Evolutionary conservation across 2,888 invertebrate species (phyloP).

Genomic region (Drosophila diplacantha): DNA sequence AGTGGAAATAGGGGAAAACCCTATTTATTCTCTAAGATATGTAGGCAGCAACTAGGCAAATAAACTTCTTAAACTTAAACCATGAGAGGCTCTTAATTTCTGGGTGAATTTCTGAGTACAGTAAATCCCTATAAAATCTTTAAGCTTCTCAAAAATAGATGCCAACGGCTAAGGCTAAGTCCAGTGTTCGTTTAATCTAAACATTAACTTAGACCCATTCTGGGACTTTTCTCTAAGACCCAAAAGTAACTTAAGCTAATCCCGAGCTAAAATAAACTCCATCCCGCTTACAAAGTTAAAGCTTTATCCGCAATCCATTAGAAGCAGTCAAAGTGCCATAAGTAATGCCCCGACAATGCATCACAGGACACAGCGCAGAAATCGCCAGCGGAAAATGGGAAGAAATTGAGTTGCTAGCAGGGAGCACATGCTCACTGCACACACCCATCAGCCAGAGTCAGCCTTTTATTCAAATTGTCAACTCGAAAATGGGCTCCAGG

Average conservation of each 20-base stretch:
- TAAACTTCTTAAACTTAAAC: not conserved
- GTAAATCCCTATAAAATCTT: not conserved
- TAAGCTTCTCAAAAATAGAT: not conserved
- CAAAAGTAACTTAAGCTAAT: conserved; percentile 1
- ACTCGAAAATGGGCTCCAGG: conserved; percentile 34
- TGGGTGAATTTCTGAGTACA: not conserved
- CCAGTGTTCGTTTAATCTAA: not conserved
- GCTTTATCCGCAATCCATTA: conserved; percentile 35
- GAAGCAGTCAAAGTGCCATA: conserved; percentile 36
- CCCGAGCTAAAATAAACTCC: conserved; percentile 3
- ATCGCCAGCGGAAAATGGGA: conserved; percentile 14
- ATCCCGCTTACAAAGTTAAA: conserved; percentile 5
- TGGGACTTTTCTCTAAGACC: not conserved
- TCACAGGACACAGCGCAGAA: conserved; percentile 15
- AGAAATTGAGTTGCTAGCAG: conserved; percentile 20
- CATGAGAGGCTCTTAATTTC: not conserved
- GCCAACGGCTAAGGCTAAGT: not conserved
- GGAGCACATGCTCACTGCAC: conserved; percentile 54
- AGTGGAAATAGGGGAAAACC: conserved; percentile 16
- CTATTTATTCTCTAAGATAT: conserved; percentile 13
- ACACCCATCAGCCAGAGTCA: conserved; percentile 11
- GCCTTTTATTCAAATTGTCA: conserved; percentile 69
- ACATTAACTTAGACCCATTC: not conserved
- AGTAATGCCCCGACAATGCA: conserved; percentile 36
- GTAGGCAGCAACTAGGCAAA: not conserved